A percentile compares a stretch with the other conserved stretches of the same genome.
Conservation (phyloP, 2,797 vertebrate genomes). For the Anabas testudineus region DNA sequence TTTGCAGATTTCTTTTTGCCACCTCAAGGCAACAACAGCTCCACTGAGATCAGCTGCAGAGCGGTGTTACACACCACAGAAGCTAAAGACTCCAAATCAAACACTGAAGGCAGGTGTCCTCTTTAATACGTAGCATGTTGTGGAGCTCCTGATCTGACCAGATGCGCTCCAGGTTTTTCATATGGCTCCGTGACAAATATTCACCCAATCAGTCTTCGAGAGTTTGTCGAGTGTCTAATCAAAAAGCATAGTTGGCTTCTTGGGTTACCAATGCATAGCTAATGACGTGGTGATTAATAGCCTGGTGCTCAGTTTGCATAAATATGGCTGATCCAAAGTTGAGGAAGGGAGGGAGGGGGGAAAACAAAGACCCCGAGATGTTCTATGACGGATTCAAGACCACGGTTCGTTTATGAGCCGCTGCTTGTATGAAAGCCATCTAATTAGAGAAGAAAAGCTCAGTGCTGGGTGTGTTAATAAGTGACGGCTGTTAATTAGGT, state of each 20-base stretch:
- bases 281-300: constrained; percentile 77
- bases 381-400: constrained; percentile 61
- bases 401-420: constrained; percentile 42
- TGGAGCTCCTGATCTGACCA: constrained; percentile 5
- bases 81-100: constrained; percentile 5
- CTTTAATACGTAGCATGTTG: too few species aligned
- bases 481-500: constrained; percentile 73
- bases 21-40: constrained; percentile 7
- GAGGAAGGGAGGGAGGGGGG: constrained; percentile 16
- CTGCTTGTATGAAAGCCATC: constrained; percentile 54
- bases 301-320: constrained; percentile 54
- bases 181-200: constrained; percentile 63
- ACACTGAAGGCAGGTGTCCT: not conserved
- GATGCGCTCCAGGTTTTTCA: constrained; percentile 17
- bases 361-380: constrained; percentile 62
- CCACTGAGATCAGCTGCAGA: not conserved
- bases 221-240: constrained; percentile 67
- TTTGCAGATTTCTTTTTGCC: constrained; percentile 9
- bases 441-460: constrained; percentile 66
- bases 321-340: constrained; percentile 55
- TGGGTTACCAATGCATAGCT: constrained; percentile 74
- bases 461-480: constrained; percentile 61
- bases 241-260: constrained; percentile 63
- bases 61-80: not conserved
- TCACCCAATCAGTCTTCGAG: constrained; percentile 68